Conservation (phyloP, 2,113 vertebrate genomes). For the Elgaria multicarinata region DNA sequence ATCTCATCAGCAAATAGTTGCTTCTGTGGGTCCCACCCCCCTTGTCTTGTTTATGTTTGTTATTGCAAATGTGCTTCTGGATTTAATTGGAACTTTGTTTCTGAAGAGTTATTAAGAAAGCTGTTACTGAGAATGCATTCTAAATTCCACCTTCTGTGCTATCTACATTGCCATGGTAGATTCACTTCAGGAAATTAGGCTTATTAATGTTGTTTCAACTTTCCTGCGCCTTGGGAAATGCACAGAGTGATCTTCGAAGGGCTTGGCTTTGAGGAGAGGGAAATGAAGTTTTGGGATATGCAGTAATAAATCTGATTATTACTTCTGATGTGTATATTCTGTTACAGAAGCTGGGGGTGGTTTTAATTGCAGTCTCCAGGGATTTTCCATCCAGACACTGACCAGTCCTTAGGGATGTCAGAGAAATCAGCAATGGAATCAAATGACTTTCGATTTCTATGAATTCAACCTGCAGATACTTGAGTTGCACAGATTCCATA, state of each 20-base stretch:
- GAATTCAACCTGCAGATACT: too few species aligned
- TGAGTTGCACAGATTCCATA: too few species aligned
- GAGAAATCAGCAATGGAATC: too few species aligned
- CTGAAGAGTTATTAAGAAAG: slow-evolving; percentile 39
- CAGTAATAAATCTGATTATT: not conserved
- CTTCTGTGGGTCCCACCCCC: slow-evolving; percentile 10
- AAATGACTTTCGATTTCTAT: too few species aligned
- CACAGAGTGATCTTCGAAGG: not conserved
- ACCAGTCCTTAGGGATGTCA: not conserved
- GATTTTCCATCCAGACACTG: not conserved
- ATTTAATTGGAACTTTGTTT: slow-evolving; percentile 44
- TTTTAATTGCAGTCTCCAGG: not conserved
- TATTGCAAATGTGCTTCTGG: slow-evolving; percentile 45
- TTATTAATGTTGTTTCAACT: slow-evolving; percentile 35
- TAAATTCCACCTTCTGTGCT: slow-evolving; percentile 32
- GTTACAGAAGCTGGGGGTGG: not conserved
- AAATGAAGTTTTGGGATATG: not conserved
- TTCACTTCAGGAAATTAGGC: slow-evolving; percentile 44
- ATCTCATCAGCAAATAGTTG: slow-evolving; percentile 32
- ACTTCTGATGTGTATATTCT: not conserved
- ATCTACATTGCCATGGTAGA: slow-evolving; percentile 40
- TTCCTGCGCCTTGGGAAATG: not conserved
- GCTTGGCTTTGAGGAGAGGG: not conserved
- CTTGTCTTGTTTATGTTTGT: slow-evolving; percentile 45
- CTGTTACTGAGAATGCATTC: slow-evolving; percentile 2